These are phyloP conservation scores for Molanna angustata DNA, from an alignment of 2,888 invertebrate species.

Conservation along the genomic window DNA sequence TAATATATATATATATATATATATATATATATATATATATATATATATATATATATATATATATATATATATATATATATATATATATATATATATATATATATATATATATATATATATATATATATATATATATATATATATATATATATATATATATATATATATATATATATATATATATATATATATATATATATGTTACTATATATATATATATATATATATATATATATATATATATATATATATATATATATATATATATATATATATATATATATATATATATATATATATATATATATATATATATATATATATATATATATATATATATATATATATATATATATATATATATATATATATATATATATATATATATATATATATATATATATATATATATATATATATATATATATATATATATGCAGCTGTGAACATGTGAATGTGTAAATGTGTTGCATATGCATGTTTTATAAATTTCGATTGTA, in stretches of 20 bases:
- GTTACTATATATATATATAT: too few species aligned
- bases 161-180: neutral
- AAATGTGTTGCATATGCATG: neutral
- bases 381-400: neutral
- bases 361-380: slow-evolving; percentile 6
- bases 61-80: neutral
- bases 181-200: too few species aligned
- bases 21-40: neutral
- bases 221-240: neutral
- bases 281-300: neutral
- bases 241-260: neutral
- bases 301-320: neutral
- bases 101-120: neutral
- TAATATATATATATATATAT: neutral
- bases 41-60: neutral
- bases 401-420: slow-evolving; percentile 1
- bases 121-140: neutral
- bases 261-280: neutral
- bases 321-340: neutral
- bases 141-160: neutral
- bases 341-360: neutral
- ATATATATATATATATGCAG: neutral
- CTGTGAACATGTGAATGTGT: neutral
- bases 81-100: neutral
- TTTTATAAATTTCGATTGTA: neutral